phyloP scores from a whole-genome alignment of 2,888 invertebrate species.

The Caenorhabditis sp. region DNA sequence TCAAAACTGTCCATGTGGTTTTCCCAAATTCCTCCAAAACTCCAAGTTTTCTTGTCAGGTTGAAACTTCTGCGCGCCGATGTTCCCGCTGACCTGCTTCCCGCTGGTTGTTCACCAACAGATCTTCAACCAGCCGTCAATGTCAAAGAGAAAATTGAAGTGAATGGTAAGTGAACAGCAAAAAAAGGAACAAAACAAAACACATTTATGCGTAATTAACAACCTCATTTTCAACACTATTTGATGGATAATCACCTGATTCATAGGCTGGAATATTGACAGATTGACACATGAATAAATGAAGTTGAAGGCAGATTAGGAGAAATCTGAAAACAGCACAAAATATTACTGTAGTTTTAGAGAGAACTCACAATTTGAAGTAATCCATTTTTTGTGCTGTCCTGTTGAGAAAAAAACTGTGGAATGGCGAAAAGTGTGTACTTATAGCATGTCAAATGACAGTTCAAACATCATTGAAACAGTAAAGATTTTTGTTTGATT shows the following conservation, averaged over 20 bases:
- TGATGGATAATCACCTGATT: not conserved
- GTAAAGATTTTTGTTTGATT: not conserved
- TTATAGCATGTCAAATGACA: not conserved
- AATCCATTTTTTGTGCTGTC: not conserved
- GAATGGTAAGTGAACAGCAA: conserved; percentile 52
- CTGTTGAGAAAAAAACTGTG: not conserved
- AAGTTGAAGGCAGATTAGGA: not conserved
- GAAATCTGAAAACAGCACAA: not conserved
- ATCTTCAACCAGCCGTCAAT: conserved; percentile 65
- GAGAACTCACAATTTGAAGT: not conserved
- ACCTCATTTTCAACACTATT: not conserved
- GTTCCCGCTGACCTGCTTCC: conserved; percentile 54
- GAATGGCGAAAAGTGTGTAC: no score
- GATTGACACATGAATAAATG: not conserved
- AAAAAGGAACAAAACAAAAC: not conserved
- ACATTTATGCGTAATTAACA: not conserved
- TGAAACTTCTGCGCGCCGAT: conserved; percentile 68
- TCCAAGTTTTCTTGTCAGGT: conserved; percentile 29
- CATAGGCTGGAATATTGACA: not conserved
- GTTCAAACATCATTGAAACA: not conserved
- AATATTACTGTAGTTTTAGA: not conserved
- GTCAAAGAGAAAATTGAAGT: conserved; percentile 70
- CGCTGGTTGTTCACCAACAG: conserved; percentile 49
- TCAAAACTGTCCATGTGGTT: no score
- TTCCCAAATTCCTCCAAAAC: no score